Evolutionary conservation across 2,797 vertebrate genomes (phyloP).

Genomic region (Syndactyla subalaris): DNA sequence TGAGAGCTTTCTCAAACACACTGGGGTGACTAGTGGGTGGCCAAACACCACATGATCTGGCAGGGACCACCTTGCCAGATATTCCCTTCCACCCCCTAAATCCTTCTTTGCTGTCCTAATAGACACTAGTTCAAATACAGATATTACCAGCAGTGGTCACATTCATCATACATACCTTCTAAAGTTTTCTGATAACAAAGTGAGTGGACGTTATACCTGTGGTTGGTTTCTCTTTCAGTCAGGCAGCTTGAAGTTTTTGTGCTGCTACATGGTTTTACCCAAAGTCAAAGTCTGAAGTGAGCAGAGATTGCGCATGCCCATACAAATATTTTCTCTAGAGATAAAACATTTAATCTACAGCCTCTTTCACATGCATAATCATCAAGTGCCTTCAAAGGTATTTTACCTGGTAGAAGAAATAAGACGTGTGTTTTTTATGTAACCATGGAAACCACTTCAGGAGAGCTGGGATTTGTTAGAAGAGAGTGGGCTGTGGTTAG

Average conservation of each 20-base stretch:
- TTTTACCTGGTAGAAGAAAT: neutral
- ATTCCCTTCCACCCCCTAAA: accelerated
- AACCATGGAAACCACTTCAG: neutral
- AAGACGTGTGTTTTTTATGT: neutral
- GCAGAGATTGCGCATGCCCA: neutral
- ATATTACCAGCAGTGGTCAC: neutral
- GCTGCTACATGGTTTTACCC: neutral
- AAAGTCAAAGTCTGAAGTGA: neutral
- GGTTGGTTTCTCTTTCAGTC: neutral
- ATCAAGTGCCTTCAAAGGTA: neutral
- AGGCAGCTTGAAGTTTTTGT: neutral
- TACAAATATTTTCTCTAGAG: neutral
- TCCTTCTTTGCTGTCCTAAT: neutral
- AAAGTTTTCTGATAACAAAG: neutral
- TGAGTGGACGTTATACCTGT: accelerated
- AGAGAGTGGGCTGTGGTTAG: neutral
- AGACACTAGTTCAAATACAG: neutral
- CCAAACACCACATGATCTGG: accelerated
- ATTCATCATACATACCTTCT: neutral
- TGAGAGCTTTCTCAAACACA: neutral
- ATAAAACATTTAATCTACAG: neutral
- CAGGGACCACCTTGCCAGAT: neutral
- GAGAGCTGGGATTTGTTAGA: neutral
- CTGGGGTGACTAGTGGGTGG: neutral
- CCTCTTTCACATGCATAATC: neutral